phyloP scores from a whole-genome alignment of 2,113 vertebrate species.

The Hydrolagus affinis region DNA sequence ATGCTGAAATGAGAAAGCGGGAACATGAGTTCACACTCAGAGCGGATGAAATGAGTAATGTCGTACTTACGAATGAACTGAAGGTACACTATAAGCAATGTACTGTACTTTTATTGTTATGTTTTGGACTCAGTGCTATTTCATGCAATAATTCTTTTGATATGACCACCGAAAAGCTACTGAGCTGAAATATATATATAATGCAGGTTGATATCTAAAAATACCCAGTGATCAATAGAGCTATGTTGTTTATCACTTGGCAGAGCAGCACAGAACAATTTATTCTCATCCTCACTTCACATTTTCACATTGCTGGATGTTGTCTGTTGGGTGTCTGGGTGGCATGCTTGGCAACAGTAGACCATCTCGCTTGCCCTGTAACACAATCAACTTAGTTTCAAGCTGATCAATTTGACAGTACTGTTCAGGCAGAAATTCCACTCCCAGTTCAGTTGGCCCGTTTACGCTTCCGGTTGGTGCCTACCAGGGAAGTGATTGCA shows the following conservation, averaged over 20 bases:
- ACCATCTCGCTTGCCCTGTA: background rate
- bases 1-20: conserved; percentile 48
- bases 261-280: too few species aligned
- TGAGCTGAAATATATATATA: background rate
- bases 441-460: too few species aligned
- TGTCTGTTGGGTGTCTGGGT: background rate
- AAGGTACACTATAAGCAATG: conserved; percentile 54
- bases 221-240: too few species aligned
- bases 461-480: too few species aligned
- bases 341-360: background rate
- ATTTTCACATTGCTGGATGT: background rate
- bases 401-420: background rate
- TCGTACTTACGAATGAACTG: conserved; percentile 54
- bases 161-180: background rate
- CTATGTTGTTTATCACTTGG: too few species aligned
- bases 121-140: background rate
- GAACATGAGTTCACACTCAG: conserved; percentile 57
- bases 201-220: background rate
- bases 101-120: background rate
- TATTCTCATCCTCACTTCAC: too few species aligned
- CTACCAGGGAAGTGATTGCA: too few species aligned
- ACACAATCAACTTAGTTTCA: background rate
- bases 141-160: background rate
- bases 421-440: too few species aligned
- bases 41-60: conserved; percentile 50